Evolutionary conservation across 2,113 vertebrate genomes (phyloP).

Genomic region (Xiphorhynchus elegans): DNA sequence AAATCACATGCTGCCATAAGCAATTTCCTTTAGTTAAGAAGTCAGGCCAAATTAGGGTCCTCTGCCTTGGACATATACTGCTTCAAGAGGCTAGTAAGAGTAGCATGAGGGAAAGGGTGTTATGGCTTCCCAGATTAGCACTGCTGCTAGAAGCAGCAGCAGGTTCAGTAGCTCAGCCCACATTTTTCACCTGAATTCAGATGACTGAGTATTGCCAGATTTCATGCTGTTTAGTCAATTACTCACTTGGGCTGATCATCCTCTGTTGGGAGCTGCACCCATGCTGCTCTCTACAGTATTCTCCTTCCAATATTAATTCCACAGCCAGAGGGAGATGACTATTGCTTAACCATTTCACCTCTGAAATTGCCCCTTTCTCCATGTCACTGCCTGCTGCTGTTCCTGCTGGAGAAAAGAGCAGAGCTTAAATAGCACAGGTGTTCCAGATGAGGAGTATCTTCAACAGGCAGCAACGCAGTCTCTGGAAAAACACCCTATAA

Average conservation of each 20-base stretch:
- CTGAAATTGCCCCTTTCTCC: neutral
- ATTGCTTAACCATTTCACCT: neutral
- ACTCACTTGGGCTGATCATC: neutral
- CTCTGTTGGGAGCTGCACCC: neutral
- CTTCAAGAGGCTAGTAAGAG: neutral
- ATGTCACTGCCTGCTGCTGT: fast-evolving
- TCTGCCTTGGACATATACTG: neutral
- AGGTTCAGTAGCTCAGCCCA: conserved; percentile 15
- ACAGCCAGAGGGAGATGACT: neutral
- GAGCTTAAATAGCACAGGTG: neutral
- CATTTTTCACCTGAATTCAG: conserved; percentile 47
- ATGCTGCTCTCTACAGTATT: neutral
- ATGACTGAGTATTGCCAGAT: conserved; percentile 11
- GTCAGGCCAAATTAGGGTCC: neutral
- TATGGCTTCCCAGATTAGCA: fast-evolving
- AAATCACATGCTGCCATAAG: neutral
- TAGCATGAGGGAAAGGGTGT: neutral
- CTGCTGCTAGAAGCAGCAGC: neutral
- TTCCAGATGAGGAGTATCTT: neutral
- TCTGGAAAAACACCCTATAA: neutral
- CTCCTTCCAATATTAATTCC: neutral
- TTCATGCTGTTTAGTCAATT: conserved; percentile 54
- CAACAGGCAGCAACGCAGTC: neutral
- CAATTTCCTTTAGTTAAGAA: neutral
- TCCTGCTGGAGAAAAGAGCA: neutral